Conservation (phyloP, 2,113 vertebrate species). For the Sebastes schlegelii region DNA sequence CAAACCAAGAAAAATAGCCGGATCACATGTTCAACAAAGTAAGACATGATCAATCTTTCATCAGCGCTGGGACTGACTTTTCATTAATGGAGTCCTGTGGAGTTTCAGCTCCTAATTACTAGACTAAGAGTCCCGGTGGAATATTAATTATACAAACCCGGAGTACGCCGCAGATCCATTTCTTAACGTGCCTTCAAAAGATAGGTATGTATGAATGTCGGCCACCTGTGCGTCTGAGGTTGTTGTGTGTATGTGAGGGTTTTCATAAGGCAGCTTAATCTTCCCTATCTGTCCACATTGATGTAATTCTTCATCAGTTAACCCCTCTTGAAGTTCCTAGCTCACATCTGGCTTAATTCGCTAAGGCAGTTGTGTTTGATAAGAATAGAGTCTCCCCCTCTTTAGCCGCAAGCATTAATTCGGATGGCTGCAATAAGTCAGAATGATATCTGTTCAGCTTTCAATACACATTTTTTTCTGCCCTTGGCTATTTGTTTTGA, state of each 20-base stretch:
- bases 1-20: slow-evolving; percentile 44
- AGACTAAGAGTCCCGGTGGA: slow-evolving; percentile 64
- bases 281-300: background rate
- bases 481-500: slow-evolving; percentile 31
- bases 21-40: slow-evolving; percentile 48
- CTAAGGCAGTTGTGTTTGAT: slow-evolving; percentile 13
- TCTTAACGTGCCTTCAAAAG: slow-evolving; percentile 36
- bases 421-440: slow-evolving; percentile 20
- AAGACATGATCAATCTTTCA: slow-evolving; percentile 71
- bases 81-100: slow-evolving; percentile 72
- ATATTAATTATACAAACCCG: slow-evolving; percentile 70
- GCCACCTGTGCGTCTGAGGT: slow-evolving; percentile 7
- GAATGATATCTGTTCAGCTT: slow-evolving; percentile 28
- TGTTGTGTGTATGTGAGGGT: background rate
- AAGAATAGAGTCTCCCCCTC: slow-evolving; percentile 19
- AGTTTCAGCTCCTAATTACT: slow-evolving; percentile 70
- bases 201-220: background rate
- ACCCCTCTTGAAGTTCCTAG: background rate
- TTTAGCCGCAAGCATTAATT: slow-evolving; percentile 16
- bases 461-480: slow-evolving; percentile 24
- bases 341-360: background rate
- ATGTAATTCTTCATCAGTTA: slow-evolving; percentile 9
- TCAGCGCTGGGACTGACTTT: slow-evolving; percentile 65
- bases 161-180: slow-evolving; percentile 39
- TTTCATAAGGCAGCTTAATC: background rate